Percentiles rank a stretch among this genome's conserved stretches.
These are phyloP conservation scores for Mellivora capensis DNA, from an alignment of 2,113 vertebrate species.

Conservation along the genomic window DNA sequence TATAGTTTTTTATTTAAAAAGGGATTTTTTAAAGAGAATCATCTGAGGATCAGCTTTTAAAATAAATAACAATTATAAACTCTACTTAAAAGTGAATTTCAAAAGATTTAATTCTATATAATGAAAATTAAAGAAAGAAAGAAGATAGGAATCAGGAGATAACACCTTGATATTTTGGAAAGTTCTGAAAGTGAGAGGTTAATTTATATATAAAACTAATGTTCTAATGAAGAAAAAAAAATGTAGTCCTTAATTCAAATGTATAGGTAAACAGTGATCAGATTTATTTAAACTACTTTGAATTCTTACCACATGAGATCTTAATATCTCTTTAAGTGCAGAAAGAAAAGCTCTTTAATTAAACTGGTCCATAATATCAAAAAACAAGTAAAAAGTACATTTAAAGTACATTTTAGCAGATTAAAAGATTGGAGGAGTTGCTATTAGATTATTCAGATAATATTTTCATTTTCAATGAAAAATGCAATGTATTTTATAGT, in stretches of 20 bases:
- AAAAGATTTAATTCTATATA: not conserved
- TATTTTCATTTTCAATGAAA: not conserved
- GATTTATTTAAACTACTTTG: not conserved
- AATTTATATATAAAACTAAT: not conserved
- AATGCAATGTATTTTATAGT: not conserved
- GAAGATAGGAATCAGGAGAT: not conserved
- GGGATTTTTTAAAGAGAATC: not conserved
- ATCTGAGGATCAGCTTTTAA: not conserved
- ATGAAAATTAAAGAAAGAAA: not conserved
- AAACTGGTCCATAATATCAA: conserved; percentile 12
- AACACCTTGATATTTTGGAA: not conserved
- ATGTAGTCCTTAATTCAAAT: not conserved
- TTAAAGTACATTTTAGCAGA: not conserved
- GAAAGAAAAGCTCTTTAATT: not conserved
- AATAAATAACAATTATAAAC: not conserved
- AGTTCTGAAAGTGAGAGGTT: not conserved
- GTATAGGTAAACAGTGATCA: not conserved
- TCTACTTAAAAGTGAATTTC: not conserved
- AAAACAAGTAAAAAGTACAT: not conserved
- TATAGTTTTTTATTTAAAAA: not conserved
- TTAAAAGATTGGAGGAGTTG: not conserved
- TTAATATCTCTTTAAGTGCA: not conserved
- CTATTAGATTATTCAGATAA: not conserved
- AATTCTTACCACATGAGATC: not conserved
- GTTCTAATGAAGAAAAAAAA: not conserved